Evolutionary conservation across 2,797 vertebrate species (phyloP).

Genomic region (Poecilia picta): DNA sequence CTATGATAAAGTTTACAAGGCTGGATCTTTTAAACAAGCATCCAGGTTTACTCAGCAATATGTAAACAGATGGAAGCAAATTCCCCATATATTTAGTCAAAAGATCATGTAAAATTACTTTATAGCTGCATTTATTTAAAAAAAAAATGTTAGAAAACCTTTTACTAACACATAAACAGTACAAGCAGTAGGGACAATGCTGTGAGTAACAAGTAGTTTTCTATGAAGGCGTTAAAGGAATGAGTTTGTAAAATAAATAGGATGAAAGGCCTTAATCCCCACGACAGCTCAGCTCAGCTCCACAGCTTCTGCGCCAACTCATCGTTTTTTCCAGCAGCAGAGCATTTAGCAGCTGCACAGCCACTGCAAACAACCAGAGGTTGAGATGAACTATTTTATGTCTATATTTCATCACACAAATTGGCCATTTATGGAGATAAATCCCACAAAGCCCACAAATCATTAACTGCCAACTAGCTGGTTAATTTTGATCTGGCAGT

Average conservation of each 20-base stretch:
- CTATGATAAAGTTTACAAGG: not conserved
- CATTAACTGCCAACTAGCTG: not conserved
- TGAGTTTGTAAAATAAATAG: not conserved
- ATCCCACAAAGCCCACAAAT: not conserved
- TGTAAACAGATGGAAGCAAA: not conserved
- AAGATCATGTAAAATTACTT: too few species aligned
- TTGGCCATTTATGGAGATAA: not conserved
- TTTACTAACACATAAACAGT: too few species aligned
- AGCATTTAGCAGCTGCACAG: slow-evolving; percentile 76
- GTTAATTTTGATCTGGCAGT: not conserved
- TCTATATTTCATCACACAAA: not conserved
- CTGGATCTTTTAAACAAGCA: not conserved
- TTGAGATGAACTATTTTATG: not conserved
- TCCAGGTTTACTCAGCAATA: not conserved
- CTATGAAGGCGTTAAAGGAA: not conserved
- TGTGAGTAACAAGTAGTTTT: not conserved
- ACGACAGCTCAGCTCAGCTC: slow-evolving; percentile 80
- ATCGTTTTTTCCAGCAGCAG: slow-evolving; percentile 66
- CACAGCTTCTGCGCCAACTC: slow-evolving; percentile 75
- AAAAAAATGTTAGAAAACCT: too few species aligned
- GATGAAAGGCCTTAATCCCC: slow-evolving; percentile 63
- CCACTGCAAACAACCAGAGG: slow-evolving; percentile 62
- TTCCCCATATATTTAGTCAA: too few species aligned
- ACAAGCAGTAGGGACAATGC: too few species aligned
- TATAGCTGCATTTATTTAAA: too few species aligned